Evolutionary conservation across 2,797 vertebrate species (phyloP), one percentile per base, ranked within the genome.

Genomic region (Rhinatrema bivittatum): DNA sequence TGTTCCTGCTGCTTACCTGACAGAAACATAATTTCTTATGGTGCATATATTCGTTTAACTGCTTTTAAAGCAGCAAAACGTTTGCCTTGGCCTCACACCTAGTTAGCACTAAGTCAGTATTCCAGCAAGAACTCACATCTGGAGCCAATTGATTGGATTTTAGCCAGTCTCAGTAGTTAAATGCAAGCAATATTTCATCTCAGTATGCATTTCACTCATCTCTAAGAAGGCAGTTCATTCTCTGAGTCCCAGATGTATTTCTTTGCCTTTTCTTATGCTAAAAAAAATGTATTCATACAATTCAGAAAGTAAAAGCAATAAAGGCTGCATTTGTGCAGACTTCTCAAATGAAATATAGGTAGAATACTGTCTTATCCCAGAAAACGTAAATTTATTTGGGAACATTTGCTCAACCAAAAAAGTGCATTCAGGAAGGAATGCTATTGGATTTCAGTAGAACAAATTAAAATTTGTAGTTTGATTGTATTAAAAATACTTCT

Each of bases 121-220:
- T 65, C 56, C 55, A 17, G 26, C 60, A 72, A 67, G 74, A 74
- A 65, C 40, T 52, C 60, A 79, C 78, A 81, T 86, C 80, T 85
- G 81, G 79, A 82, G 67, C 65, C 75, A 81, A 84, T 86, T 76
- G 68, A 65, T 67, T 62, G 51, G 45, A 65, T 68, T 74, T 66
- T 72, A 78, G 73, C 65, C 60, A 70, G 66, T 53, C 60, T 70
- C 66, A 56, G 59, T 60, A 64, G 64, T 63, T 77, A 62, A 69
- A 70, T 60, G 64, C 61, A 73, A 80, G 70, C 56, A 70, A 70
- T 72, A 58, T 53, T 72, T 64, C 52, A 70, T 48, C 36, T 54
- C 45, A 24, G 15, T 63, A 39, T 68, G 44, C 58, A 60, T 65
- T 70, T 76, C 58, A 68, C 49, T 59, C 60, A 59, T 67, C 56